These are phyloP conservation scores for Melitaea athalia DNA, from an alignment of 2,888 invertebrate genomes.

Conservation along the genomic window DNA sequence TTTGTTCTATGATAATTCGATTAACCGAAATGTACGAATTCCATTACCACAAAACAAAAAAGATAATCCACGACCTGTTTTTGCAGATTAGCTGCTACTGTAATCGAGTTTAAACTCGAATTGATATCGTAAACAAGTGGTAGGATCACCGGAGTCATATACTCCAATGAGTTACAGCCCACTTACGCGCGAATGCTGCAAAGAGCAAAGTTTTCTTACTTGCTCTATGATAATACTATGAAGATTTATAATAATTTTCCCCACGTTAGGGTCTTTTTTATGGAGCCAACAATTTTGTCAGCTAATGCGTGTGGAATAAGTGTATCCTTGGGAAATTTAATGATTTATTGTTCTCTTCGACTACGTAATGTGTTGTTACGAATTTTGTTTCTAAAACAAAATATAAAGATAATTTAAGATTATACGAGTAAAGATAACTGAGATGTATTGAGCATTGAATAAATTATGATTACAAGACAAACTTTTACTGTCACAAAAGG, in stretches of 20 bases:
- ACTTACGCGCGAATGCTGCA: constrained; percentile 73
- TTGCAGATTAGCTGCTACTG: neutral
- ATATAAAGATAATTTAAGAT: neutral
- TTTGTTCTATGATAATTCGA: too few species aligned
- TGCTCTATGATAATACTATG: constrained; percentile 79
- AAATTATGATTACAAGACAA: too few species aligned
- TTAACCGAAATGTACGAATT: too few species aligned
- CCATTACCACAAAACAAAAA: neutral
- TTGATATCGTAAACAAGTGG: constrained; percentile 53
- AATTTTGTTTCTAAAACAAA: constrained; percentile 12
- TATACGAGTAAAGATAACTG: too few species aligned
- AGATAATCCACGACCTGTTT: neutral
- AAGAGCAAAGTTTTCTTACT: constrained; percentile 77
- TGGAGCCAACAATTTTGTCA: constrained; percentile 66
- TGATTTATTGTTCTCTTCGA: constrained; percentile 42
- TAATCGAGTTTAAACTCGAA: constrained; percentile 28
- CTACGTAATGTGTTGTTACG: constrained; percentile 21
- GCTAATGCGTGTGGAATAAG: constrained; percentile 62
- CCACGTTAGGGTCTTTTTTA: constrained; percentile 70
- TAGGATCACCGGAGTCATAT: constrained; percentile 53
- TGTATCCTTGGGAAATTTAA: constrained; percentile 46
- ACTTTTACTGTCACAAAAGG: too few species aligned
- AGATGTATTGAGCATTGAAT: too few species aligned
- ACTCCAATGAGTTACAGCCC: constrained; percentile 73
- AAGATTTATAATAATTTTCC: constrained; percentile 80